Percentiles rank a stretch among this genome's conserved stretches.
These are phyloP conservation scores for Erannis defoliaria DNA, from an alignment of 2,888 invertebrate species.

Conservation along the genomic window DNA sequence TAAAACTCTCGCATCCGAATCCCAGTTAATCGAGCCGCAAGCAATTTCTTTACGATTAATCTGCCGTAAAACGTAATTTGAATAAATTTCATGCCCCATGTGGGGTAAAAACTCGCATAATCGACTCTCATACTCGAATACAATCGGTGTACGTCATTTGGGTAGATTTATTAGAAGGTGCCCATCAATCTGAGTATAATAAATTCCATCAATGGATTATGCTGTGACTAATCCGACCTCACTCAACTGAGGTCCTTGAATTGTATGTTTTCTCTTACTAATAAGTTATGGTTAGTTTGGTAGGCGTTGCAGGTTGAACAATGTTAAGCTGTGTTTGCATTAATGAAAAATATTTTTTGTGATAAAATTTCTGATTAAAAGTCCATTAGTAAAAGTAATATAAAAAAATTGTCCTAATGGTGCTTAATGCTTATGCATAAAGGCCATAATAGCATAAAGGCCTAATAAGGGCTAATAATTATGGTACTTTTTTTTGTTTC, in stretches of 20 bases:
- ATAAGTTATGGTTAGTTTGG: constrained; percentile 36
- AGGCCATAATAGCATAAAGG: too few relatives aligned
- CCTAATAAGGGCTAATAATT: too few relatives aligned
- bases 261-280: constrained; percentile 31
- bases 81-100: constrained; percentile 61
- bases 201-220: constrained; percentile 26
- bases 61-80: constrained; percentile 66
- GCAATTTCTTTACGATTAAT: constrained; percentile 60
- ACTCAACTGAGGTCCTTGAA: constrained; percentile 27
- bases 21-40: constrained; percentile 50
- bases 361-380: neutral
- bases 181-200: constrained; percentile 30
- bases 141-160: constrained; percentile 30
- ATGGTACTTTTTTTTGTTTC: too few relatives aligned
- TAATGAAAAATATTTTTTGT: neutral
- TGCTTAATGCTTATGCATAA: too few relatives aligned
- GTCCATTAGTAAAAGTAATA: neutral
- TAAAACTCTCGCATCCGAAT: constrained; percentile 48
- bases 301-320: constrained; percentile 33
- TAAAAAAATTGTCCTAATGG: neutral
- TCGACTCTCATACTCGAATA: constrained; percentile 27
- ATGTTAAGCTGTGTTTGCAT: constrained; percentile 18
- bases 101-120: constrained; percentile 38
- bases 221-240: constrained; percentile 39
- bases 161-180: constrained; percentile 36